Conservation (phyloP, 1,140 invertebrate genomes). For the Chironomus striatipennis region DNA sequence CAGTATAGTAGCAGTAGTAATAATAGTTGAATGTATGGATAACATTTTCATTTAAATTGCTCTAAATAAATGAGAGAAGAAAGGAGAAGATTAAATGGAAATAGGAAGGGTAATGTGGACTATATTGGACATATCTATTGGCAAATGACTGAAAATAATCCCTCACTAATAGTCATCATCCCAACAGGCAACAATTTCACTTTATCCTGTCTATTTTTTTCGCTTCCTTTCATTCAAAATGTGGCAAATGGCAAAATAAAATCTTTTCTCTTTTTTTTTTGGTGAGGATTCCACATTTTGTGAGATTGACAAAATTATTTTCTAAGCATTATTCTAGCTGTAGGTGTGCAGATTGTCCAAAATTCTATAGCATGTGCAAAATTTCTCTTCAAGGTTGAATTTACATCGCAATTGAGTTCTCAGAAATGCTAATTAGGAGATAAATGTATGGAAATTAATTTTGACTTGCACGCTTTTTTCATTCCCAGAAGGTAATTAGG, state of each 20-base stretch:
- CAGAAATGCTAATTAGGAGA: too few relatives aligned
- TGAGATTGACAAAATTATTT: not conserved
- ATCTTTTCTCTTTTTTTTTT: not conserved
- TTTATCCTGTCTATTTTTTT: too few relatives aligned
- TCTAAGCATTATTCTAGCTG: not conserved
- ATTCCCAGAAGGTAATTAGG: not conserved
- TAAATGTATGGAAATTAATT: not conserved
- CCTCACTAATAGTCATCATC: not conserved
- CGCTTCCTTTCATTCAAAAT: not conserved
- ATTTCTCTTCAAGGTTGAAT: not conserved
- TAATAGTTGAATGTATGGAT: not conserved
- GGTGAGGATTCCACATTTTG: not conserved
- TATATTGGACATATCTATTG: constrained; percentile 7
- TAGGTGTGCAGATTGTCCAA: not conserved
- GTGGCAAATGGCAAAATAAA: not conserved
- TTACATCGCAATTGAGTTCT: too few relatives aligned
- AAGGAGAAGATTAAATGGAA: not conserved
- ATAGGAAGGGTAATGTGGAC: not conserved
- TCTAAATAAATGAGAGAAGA: not conserved
- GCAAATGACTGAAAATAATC: not conserved
- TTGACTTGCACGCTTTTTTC: not conserved
- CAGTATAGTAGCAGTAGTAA: not conserved
- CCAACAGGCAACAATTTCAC: not conserved
- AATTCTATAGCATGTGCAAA: not conserved
- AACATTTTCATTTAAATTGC: not conserved